Evolutionary conservation across 2,888 invertebrate species (phyloP), one percentile per base, ranked within the genome.

Genomic region (Mesodorylaimus sp.): DNA sequence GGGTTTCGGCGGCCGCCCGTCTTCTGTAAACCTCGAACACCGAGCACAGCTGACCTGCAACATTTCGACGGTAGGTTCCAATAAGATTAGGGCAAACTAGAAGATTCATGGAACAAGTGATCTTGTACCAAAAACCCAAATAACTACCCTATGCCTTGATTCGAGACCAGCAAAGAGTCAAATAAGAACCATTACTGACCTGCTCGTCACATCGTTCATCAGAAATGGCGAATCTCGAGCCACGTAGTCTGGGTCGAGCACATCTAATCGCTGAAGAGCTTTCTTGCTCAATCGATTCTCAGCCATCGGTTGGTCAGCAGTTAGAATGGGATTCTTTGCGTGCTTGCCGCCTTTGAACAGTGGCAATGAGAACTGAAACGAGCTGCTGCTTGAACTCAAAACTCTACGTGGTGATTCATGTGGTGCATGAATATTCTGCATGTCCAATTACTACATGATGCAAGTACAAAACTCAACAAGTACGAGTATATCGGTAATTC

Each of bases 301-400:
- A 2, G 73, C 66, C 47, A 63, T 53, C 7, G 64, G 65, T 58
- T 76, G 75, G 71, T 95, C 93, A 68, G 81, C 91, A 42, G 79
- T 79, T 1, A 93, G 70, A 53, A 84, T 78, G 0, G 93, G 91
- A 69, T 91, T 87, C 50, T 79, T 78, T 3, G 86, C 80, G 68
- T 95, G 88, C 68, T 91, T 89, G 2, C 95, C 95, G 47, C 91
- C 91, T 63, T 77, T 77, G 0, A 86, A 85, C 53, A 76, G 78
- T 0, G 93, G 91, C 48, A 93, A 32, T 32, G 32, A 16, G 16
- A 32, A 32, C 16, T 32, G 32, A 32, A 32, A 16, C 10, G 16
- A 16, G 10, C 32, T 10, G 10, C 32, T 32, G 32, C 16, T 32
- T 32, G 32, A 16, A 25, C 44, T 45, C 3, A 21, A 23, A n/a